These are phyloP conservation scores for Tetanocera ferruginea DNA, from an alignment of 2,888 invertebrate genomes.

Conservation along the genomic window DNA sequence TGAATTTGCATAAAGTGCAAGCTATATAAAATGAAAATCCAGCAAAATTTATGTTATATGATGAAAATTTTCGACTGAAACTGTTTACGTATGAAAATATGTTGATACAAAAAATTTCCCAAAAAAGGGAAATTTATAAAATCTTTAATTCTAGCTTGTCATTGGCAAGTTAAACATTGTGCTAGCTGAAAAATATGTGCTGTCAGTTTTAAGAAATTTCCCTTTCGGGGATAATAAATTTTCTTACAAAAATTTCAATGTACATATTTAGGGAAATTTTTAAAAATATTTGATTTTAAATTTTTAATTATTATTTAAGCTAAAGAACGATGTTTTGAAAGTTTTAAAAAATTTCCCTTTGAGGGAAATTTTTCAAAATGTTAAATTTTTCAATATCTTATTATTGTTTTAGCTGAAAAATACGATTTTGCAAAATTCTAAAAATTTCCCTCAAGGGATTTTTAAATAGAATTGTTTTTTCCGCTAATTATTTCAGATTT, in stretches of 20 bases:
- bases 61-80: too few species aligned
- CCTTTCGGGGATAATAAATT: too few species aligned
- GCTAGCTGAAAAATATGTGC: neutral
- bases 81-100: neutral
- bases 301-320: neutral
- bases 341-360: too few species aligned
- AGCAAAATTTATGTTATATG: too few species aligned
- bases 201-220: neutral
- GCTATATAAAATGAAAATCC: neutral
- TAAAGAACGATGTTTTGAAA: neutral
- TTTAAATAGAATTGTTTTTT: too few species aligned
- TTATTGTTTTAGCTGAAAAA: too few species aligned
- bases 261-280: conserved; percentile 18
- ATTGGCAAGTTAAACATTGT: neutral
- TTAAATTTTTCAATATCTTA: too few species aligned
- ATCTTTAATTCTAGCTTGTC: neutral
- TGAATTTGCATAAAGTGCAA: neutral
- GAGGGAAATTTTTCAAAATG: too few species aligned
- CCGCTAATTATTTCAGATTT: too few species aligned
- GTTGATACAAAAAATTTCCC: neutral
- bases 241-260: too few species aligned
- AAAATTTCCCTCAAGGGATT: too few species aligned
- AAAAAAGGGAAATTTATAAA: neutral
- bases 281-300: neutral
- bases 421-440: too few species aligned